Percentiles rank a stretch among this genome's conserved stretches.
Conservation (phyloP, 2,113 vertebrate genomes). For the Hippoglossus stenolepis region DNA sequence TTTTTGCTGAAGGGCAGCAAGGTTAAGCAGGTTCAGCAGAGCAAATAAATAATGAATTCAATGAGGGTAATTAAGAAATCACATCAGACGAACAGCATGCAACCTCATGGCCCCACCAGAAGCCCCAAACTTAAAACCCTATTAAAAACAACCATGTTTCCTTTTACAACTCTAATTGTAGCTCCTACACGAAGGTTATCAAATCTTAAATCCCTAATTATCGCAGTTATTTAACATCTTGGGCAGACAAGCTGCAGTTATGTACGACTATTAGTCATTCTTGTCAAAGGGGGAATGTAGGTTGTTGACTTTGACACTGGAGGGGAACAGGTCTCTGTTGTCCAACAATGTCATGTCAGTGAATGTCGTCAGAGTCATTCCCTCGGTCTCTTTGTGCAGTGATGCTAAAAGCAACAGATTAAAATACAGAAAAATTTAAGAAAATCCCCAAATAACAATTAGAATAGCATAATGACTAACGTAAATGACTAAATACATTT, state of each 20-base stretch:
- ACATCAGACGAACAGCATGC: constrained; percentile 60
- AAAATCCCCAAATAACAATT: no score
- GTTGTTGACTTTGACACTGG: no score
- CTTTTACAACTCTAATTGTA: constrained; percentile 13
- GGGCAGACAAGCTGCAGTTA: not conserved
- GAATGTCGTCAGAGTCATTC: no score
- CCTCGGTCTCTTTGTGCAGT: no score
- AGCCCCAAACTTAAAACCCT: constrained; percentile 37
- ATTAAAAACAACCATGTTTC: not conserved
- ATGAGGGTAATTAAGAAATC: constrained; percentile 79
- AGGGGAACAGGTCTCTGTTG: not conserved
- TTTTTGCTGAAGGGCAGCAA: constrained; percentile 63
- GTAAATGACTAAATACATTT: constrained; percentile 20
- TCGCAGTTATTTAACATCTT: constrained; percentile 11
- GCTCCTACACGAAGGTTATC: not conserved
- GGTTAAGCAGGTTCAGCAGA: constrained; percentile 78
- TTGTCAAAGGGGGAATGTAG: not conserved
- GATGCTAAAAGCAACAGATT: no score
- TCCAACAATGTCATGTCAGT: no score
- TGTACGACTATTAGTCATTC: no score
- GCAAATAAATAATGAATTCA: constrained; percentile 81
- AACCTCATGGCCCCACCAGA: constrained; percentile 44
- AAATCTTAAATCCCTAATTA: constrained; percentile 12
- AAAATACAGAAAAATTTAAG: no score
- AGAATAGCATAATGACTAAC: no score